Evolutionary conservation across 1,140 invertebrate genomes (phyloP), one percentile per base, ranked within the genome.

Genomic region (Schlechtendalia chinensis): DNA sequence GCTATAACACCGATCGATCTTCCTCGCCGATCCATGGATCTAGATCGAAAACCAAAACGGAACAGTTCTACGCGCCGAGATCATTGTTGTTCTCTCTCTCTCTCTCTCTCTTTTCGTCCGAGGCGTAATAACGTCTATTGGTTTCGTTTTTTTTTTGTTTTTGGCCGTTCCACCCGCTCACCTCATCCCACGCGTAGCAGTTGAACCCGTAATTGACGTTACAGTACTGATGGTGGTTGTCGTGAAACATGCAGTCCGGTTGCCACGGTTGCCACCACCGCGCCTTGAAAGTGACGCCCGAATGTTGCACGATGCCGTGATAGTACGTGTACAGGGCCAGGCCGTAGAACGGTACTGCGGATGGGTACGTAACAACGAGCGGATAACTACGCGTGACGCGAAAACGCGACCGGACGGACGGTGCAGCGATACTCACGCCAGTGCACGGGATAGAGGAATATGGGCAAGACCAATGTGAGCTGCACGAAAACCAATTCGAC

Each of bases 241-340:
- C 92, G 82, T 93, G 92, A 85, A 92, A 93, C 81, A 90, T 90
- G 0, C 90, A 90, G 82, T 91, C 89, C 0, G 91, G 91, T 85
- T 93, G 91, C 91, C 91, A 93, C 0, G 91, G 91, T 84, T 91
- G 90, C 91, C 91, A 92, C 92, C 91, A 93, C 32, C 88, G 85
- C 0, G 90, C 86, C 84, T 92, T 91, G 85, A 93, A 91, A 84
- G 91, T 89, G 81, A 93, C 89, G 29, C 92, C 92, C 0, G 91
- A 93, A 86, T 93, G 92, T 84, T 92, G 90, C 79, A 93, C 89
- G 83, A 93, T 91, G 4, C 91, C 91, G 82, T 93, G 91, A 84
- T 91, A 92, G 84, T 92, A 93, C 61, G 88, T 89, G 85, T 93
- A 92, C 8, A 91, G 82, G 0, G 87, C 86, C 1, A 91, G 85